Base-by-base conservation (phyloP, 2,888 invertebrate species). In the Galerucella pusilla region DNA sequence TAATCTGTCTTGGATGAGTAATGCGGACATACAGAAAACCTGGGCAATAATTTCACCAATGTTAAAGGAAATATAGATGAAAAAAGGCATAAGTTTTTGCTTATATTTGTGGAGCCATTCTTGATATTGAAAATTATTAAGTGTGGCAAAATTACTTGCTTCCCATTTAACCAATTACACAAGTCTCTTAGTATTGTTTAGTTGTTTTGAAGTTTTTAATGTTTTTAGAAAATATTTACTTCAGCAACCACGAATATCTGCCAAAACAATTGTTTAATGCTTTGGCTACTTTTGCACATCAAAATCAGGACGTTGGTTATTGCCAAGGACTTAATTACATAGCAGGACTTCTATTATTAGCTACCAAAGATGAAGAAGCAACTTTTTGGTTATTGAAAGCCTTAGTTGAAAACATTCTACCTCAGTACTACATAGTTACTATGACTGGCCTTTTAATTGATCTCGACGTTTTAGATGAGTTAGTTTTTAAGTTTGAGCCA, bases 281-380 rank as follows among this genome's bases (percentile, higher is more conserved):
- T 83, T 90, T 98, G 76, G 91, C 94, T 81, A 96, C 97, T 2
- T 95, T 96, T 88, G 97, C 96, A 71, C 94, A 96, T 85, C 94
- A 94, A 84, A 97, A 97, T 88, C 91, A 91, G 82, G 92, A 92
- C 74, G 94, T 97, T 82, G 97, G 85, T n/a, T 98, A 98, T 87
- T 98, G 98, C 85, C 98, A 97, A 91, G 98, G 98, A 68, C 89
- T 97, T 78, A 98, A 97, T 89, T 98, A 97, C 86, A 95, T 97
- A 83, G 96, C 96, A 84, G 93, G 93, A 88, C 89, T 97, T 80
- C 88, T 97, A 79, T 88, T 98, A 71, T 89, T 97, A 79, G 93
- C 96, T 46, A 95, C 97, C 35, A 95, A 96, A 88, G 94, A 92
- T 88, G 97, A 97, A 87, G 97, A 97, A 87, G 93, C 93, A 77